Evolutionary conservation across 2,888 invertebrate genomes (phyloP), one percentile per base, ranked within the genome.

Genomic region (Drosophila nr. perissopoda): DNA sequence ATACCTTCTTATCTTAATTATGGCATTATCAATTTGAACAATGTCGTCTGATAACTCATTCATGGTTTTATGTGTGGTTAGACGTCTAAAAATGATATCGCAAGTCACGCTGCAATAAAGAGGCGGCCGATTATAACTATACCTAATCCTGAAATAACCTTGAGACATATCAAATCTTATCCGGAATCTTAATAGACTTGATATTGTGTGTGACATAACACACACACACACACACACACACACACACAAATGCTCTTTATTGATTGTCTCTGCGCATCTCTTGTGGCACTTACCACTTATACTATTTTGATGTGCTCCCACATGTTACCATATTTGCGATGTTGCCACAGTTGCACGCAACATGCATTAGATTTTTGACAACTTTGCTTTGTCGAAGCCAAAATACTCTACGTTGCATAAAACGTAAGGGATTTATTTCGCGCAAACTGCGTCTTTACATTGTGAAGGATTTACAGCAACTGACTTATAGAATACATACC

Each of bases 361-460:
- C 70, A 65, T 76, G 84, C 82, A 77, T 66, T 61, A 42, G 78
- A 80, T 80, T 82, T 71, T n/a, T n/a, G n/a, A n/a, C n/a, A n/a
- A n/a, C n/a, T n/a, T n/a, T n/a, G n/a, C n/a, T n/a, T n/a, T n/a
- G n/a, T n/a, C n/a, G n/a, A n/a, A n/a, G n/a, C n/a, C n/a, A n/a
- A n/a, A n/a, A n/a, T n/a, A n/a, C n/a, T n/a, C n/a, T n/a, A n/a
- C n/a, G n/a, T n/a, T n/a, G n/a, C n/a, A n/a, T n/a, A n/a, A n/a
- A n/a, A n/a, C n/a, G n/a, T n/a, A n/a, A n/a, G n/a, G n/a, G n/a
- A n/a, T n/a, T n/a, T n/a, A n/a, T n/a, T n/a, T n/a, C n/a, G n/a
- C n/a, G n/a, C n/a, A n/a, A n/a, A n/a, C n/a, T n/a, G n/a, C n/a
- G n/a, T n/a, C n/a, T n/a, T n/a, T n/a, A n/a, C n/a, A n/a, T n/a